phyloP scores from a whole-genome alignment of 2,797 vertebrate species.

The Dermochelys coriacea region DNA sequence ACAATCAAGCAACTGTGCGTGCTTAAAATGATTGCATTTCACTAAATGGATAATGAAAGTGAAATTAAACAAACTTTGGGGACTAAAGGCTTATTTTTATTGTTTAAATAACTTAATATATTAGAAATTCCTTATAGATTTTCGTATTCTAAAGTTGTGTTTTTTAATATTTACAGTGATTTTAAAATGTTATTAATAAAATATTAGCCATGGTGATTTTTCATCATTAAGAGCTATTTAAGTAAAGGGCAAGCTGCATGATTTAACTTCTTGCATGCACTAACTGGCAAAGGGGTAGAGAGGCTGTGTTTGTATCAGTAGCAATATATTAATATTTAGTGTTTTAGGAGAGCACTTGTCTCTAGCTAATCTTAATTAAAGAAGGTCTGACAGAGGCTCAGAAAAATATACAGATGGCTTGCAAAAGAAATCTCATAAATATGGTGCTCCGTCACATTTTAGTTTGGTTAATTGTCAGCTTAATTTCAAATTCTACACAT shows the following conservation, averaged over 20 bases:
- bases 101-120: not conserved
- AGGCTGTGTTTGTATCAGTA: accelerated
- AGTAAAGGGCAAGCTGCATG: not conserved
- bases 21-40: not conserved
- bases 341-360: not conserved
- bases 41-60: not conserved
- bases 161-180: not conserved
- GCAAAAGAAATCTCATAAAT: not conserved
- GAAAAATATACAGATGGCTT: accelerated
- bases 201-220: not conserved
- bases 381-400: not conserved
- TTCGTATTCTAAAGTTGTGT: not conserved
- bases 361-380: not conserved
- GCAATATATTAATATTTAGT: not conserved
- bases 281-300: not conserved
- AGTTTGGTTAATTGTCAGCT: not conserved
- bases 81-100: not conserved
- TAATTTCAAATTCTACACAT: not conserved
- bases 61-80: not conserved
- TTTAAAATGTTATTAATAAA: constrained; percentile 15
- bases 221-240: not conserved
- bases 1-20: not conserved
- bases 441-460: not conserved
- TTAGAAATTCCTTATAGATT: not conserved
- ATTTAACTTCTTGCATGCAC: not conserved